A percentile compares a stretch with the other conserved stretches of the same genome.
Conservation (phyloP, 2,888 invertebrate species). For the Latrodectus elegans region DNA sequence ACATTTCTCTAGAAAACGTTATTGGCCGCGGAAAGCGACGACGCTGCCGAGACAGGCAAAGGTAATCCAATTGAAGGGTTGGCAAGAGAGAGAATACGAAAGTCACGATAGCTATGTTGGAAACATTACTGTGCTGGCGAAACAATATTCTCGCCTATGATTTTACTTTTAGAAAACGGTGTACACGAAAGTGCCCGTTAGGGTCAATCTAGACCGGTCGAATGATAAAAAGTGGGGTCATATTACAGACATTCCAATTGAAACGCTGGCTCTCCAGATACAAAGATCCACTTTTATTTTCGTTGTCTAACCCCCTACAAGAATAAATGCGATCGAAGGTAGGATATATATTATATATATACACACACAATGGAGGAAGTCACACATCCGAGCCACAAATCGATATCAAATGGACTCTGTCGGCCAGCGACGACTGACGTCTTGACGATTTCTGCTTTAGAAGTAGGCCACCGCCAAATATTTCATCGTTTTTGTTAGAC, state of each 20-base stretch:
- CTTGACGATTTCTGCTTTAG: constrained; percentile 55
- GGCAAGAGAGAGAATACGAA: too few relatives aligned
- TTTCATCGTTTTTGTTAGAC: constrained; percentile 12
- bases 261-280: constrained; percentile 3
- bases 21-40: background rate
- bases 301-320: constrained; percentile 19
- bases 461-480: constrained; percentile 61
- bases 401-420: constrained; percentile 54
- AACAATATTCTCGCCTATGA: background rate
- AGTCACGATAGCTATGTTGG: too few relatives aligned
- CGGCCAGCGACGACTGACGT: constrained; percentile 44
- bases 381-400: constrained; percentile 60
- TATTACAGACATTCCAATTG: constrained; percentile 23
- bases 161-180: constrained; percentile 15
- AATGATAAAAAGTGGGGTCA: constrained; percentile 27
- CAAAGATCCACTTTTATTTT: constrained; percentile 42
- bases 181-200: constrained; percentile 1
- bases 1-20: background rate
- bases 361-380: background rate
- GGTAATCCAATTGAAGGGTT: too few relatives aligned
- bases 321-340: constrained; percentile 35
- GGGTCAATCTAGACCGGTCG: constrained; percentile 25
- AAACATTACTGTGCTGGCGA: too few relatives aligned
- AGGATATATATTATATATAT: background rate
- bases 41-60: constrained; percentile 4